A percentile compares a stretch with the other conserved stretches of the same genome.
Evolutionary conservation across 2,113 vertebrate genomes (phyloP).

Genomic region (Ursus arctos): DNA sequence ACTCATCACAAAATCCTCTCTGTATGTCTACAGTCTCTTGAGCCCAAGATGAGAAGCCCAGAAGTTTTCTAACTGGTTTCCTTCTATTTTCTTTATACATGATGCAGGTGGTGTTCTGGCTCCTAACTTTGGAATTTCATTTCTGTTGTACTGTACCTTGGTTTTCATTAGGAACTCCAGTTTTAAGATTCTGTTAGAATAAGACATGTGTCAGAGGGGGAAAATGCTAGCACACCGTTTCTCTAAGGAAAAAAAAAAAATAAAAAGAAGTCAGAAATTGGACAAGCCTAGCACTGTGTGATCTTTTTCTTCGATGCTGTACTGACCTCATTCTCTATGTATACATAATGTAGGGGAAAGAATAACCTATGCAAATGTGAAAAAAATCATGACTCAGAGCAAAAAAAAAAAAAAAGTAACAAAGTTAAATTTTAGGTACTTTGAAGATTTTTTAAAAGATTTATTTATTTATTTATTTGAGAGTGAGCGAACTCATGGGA

Average conservation of each 20-base stretch:
- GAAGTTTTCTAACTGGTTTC: background rate
- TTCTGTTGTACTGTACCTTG: background rate
- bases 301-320: background rate
- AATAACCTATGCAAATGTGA: background rate
- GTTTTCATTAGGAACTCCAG: background rate
- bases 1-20: background rate
- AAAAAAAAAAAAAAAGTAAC: background rate
- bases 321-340: background rate
- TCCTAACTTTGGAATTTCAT: background rate
- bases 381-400: background rate
- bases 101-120: background rate
- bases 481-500: background rate
- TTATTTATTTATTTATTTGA: background rate
- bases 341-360: background rate
- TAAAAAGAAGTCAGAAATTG: background rate
- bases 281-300: background rate
- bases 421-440: slow-evolving; percentile 33
- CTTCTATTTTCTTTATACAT: slow-evolving; percentile 28
- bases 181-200: slow-evolving; percentile 42
- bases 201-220: background rate
- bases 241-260: background rate
- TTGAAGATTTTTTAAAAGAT: background rate
- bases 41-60: background rate
- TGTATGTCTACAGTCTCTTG: background rate
- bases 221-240: background rate